phyloP scores from a whole-genome alignment of 2,797 vertebrate genomes.

The Syngnathus rostellatus region DNA sequence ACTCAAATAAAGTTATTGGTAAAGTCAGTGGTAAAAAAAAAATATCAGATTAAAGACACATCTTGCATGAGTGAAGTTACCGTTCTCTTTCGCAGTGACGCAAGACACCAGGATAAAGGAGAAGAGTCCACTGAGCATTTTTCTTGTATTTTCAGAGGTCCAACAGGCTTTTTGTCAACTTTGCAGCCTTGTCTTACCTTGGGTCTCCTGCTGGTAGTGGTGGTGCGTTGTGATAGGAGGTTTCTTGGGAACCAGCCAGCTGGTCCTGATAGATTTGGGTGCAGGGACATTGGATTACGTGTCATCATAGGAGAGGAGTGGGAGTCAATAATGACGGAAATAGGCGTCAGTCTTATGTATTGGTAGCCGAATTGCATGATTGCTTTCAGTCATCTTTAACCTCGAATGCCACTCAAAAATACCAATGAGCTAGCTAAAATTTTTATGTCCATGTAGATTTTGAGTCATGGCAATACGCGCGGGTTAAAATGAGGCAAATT shows the following conservation, averaged over 20 bases:
- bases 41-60: neutral
- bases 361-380: neutral
- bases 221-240: slow-evolving; percentile 44
- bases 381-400: neutral
- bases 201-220: neutral
- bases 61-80: slow-evolving; percentile 34
- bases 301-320: slow-evolving; percentile 40
- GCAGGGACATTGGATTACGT: slow-evolving; percentile 50
- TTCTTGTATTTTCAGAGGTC: slow-evolving; percentile 9
- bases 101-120: slow-evolving; percentile 42
- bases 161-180: neutral
- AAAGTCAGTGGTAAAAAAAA: neutral
- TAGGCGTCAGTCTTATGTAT: neutral
- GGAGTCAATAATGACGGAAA: neutral
- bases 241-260: slow-evolving; percentile 66
- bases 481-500: too few species aligned
- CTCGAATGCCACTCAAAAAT: neutral
- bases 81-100: slow-evolving; percentile 44
- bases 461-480: too few species aligned
- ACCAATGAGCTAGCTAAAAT: neutral
- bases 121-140: slow-evolving; percentile 44
- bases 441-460: neutral
- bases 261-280: slow-evolving; percentile 52
- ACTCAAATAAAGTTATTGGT: neutral
- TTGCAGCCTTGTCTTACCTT: slow-evolving; percentile 9